Evolutionary conservation across 2,888 invertebrate genomes (phyloP), one percentile per base, ranked within the genome.

Genomic region (Chalcis sispes): DNA sequence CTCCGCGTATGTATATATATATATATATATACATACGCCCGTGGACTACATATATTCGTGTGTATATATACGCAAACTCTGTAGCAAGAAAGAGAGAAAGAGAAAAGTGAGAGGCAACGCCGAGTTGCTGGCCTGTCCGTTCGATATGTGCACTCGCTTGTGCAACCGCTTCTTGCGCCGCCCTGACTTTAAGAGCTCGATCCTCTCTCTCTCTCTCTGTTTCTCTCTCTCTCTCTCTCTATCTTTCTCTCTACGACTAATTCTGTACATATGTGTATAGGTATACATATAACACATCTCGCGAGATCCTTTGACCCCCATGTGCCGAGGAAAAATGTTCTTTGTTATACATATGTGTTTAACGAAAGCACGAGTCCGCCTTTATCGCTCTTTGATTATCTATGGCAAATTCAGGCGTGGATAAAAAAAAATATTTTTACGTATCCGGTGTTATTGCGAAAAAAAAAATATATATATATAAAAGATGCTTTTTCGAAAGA

Each of bases 51-150:
- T 13, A 13, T 36, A n/a, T n/a, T n/a, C n/a, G n/a, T n/a, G 13
- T 42, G 27, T 59, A 59, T 18, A 13, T 59, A 25, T n/a, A 25
- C 18, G 29, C 20, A n/a, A n/a, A n/a, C n/a, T n/a, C n/a, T n/a
- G n/a, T n/a, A n/a, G n/a, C 36, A n/a, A n/a, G 7, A 1, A 54
- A 42, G 72, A 50, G 64, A 58, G 65, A 66, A 66, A 61, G n/a
- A 67, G 73, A 73, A 73, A 73, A 73, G 73, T 73, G 73, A 73
- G 73, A 73, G 73, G 73, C 67, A 32, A 29, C 32, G 4, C n/a
- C 46, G 46, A 13, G n/a, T 23, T n/a, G n/a, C n/a, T n/a, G n/a
- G 64, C 13, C 18, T 56, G 58, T 36, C 32, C 70, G 70, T 27
- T 69, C 62, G 61, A 71, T 71, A 71, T 62, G 52, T 69, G 59